Conservation (phyloP, 2,797 vertebrate genomes). For the Smutsia temminckii region DNA sequence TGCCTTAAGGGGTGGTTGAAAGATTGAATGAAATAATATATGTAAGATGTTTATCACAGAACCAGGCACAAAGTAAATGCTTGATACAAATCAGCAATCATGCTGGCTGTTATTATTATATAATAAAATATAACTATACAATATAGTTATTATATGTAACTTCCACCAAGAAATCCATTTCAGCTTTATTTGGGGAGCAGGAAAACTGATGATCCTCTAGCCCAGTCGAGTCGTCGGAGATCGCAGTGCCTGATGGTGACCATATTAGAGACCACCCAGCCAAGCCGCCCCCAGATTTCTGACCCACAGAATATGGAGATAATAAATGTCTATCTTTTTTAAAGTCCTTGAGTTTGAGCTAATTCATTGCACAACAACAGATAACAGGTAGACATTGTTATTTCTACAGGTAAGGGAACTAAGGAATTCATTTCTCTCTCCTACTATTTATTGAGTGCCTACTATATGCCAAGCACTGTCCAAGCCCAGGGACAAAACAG, state of each 20-base stretch:
- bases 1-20: not conserved
- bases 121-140: not conserved
- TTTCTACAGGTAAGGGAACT: not conserved
- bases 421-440: not conserved
- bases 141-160: not conserved
- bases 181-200: not conserved
- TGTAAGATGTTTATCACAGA: not conserved
- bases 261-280: not conserved
- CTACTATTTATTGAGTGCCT: not conserved
- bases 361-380: not conserved
- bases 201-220: not conserved
- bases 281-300: not conserved
- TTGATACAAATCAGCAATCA: not conserved
- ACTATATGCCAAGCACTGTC: not conserved
- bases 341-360: not conserved
- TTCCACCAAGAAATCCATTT: not conserved
- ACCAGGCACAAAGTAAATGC: not conserved
- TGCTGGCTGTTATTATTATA: not conserved
- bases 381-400: not conserved
- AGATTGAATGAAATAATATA: not conserved
- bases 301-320: not conserved
- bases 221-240: not conserved
- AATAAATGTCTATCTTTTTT: not conserved
- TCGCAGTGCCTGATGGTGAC: not conserved
- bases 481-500: not conserved